Percentiles rank a stretch among this genome's conserved stretches.
Evolutionary conservation across 2,888 invertebrate genomes (phyloP).

Genomic region (Drosophila phalerata): DNA sequence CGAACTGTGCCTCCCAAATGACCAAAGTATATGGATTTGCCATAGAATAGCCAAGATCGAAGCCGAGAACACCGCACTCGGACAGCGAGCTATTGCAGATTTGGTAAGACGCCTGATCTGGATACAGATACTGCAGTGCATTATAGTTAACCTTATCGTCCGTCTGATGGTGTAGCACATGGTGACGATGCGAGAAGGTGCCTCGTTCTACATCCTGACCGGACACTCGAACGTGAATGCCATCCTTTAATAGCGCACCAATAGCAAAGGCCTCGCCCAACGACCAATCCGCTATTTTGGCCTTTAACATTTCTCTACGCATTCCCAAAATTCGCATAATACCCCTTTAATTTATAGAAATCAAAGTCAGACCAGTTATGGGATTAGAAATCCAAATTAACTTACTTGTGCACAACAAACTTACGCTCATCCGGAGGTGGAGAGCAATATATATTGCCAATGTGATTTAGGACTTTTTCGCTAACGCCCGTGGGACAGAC

Average conservation of each 20-base stretch:
- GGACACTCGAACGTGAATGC: slow-evolving; percentile 96
- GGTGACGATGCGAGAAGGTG: slow-evolving; percentile 97
- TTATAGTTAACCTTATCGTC: slow-evolving; percentile 94
- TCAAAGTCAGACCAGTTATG: neutral
- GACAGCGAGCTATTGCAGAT: slow-evolving; percentile 99
- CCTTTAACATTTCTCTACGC: slow-evolving; percentile 96
- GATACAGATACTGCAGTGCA: slow-evolving; percentile 95
- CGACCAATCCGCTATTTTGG: slow-evolving; percentile 96
- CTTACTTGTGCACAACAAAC: slow-evolving; percentile 87
- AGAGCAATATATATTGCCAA: slow-evolving; percentile 88
- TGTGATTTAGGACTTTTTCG: slow-evolving; percentile 87
- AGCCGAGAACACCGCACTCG: slow-evolving; percentile 94
- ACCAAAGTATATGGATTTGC: slow-evolving; percentile 98
- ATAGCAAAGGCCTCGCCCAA: slow-evolving; percentile 99
- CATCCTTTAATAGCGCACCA: slow-evolving; percentile 97
- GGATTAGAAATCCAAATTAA: neutral
- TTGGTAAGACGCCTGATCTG: slow-evolving; percentile 98
- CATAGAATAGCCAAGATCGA: slow-evolving; percentile 98
- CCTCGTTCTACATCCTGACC: slow-evolving; percentile 99
- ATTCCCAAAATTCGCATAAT: slow-evolving; percentile 94
- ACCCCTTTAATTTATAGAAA: slow-evolving; percentile 86
- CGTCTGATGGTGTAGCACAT: slow-evolving; percentile 98
- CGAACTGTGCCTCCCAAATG: slow-evolving; percentile 99
- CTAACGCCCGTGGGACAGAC: slow-evolving; percentile 88
- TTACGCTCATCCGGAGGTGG: slow-evolving; percentile 87